Percentiles rank a stretch among this genome's conserved stretches.
Evolutionary conservation across 92 coral and sea anemone genomes (phyloP).

Genomic region (Virgularia gustaviana): DNA sequence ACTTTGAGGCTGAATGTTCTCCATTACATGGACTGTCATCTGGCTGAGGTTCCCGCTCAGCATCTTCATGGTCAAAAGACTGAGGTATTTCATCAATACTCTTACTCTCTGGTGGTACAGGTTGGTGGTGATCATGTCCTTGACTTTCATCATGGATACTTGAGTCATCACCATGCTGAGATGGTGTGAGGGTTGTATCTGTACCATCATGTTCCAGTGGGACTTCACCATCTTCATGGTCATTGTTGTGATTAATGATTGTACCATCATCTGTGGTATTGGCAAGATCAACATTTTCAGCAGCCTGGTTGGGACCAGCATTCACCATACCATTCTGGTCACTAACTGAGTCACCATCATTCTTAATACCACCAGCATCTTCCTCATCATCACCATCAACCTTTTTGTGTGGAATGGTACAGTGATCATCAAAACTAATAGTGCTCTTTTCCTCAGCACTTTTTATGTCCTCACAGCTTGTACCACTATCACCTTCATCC

Average conservation of each 20-base stretch:
- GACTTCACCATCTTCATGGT: background rate
- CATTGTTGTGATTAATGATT: background rate
- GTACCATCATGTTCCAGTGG: background rate
- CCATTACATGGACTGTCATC: background rate
- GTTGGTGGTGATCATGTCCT: background rate
- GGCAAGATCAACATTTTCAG: background rate
- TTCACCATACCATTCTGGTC: background rate
- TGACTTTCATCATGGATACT: background rate
- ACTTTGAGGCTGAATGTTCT: no score
- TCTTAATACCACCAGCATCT: background rate
- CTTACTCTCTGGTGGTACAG: background rate
- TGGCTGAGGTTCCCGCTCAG: background rate
- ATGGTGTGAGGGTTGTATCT: background rate
- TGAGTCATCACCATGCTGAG: background rate
- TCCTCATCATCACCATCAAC: background rate
- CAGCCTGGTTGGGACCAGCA: background rate
- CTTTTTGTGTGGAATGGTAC: no score
- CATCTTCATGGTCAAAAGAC: background rate
- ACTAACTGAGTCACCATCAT: background rate
- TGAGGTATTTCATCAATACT: background rate
- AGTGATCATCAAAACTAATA: no score
- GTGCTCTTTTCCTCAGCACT: no score
- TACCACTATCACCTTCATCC: no score
- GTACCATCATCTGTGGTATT: background rate
- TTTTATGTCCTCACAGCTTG: no score